phyloP scores from a whole-genome alignment of 2,888 invertebrate genomes.

The Hipparchia semele region DNA sequence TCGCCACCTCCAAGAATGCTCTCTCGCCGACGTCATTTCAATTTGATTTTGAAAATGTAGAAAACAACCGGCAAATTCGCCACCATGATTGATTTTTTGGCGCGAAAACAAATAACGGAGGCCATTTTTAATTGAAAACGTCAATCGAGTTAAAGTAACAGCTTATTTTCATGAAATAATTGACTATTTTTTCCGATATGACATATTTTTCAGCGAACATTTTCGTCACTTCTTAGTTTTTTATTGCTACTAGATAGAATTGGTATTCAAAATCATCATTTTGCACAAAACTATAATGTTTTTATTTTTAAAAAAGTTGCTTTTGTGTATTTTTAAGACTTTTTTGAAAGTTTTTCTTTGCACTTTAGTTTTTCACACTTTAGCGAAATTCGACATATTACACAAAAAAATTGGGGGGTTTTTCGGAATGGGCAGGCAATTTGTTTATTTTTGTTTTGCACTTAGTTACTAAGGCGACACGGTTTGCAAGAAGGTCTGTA shows the following conservation, averaged over 20 bases:
- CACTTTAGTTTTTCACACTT: not conserved
- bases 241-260: not conserved
- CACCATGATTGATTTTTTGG: conserved; percentile 73
- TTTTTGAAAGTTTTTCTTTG: not conserved
- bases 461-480: conserved; percentile 77
- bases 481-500: conserved; percentile 67
- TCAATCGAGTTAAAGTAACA: conserved; percentile 25
- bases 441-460: conserved; percentile 80
- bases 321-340: not conserved
- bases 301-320: not conserved
- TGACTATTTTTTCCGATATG: not conserved
- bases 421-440: conserved; percentile 39
- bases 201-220: not conserved
- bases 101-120: conserved; percentile 66
- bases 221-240: not conserved
- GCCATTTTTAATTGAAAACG: conserved; percentile 61
- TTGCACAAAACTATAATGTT: not conserved
- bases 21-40: conserved; percentile 70
- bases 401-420: not conserved
- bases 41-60: conserved; percentile 77
- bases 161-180: not conserved
- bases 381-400: not conserved
- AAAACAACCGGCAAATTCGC: conserved; percentile 63
- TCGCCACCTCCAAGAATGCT: conserved; percentile 51
- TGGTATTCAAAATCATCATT: conserved; percentile 8